A percentile compares a stretch with the other conserved stretches of the same genome.
Evolutionary conservation across 2,888 invertebrate species (phyloP).

Genomic region (Acrobasis repandana): DNA sequence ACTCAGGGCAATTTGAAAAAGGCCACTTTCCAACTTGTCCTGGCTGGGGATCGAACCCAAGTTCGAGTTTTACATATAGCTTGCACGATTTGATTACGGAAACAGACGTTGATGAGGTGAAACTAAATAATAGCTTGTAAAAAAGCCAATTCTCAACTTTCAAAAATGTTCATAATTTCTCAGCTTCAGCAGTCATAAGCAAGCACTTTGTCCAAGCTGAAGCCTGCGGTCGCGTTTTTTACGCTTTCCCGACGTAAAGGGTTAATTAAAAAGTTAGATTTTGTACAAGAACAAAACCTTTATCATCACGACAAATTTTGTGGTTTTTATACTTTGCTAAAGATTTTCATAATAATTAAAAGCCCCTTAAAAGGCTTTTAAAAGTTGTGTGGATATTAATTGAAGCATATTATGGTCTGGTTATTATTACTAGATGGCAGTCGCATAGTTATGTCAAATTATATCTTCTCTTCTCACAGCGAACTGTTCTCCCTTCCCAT

Average conservation of each 20-base stretch:
- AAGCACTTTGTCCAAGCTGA: conserved; percentile 51
- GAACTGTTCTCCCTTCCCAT: no score
- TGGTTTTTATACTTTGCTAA: conserved; percentile 3
- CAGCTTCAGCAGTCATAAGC: conserved; percentile 33
- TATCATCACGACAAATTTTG: conserved; percentile 24
- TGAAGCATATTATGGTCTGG: neutral
- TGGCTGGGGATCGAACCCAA: no score
- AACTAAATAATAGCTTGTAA: no score
- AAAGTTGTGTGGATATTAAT: neutral
- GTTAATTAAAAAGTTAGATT: conserved; percentile 67
- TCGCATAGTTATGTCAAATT: no score
- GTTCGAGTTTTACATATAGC: no score
- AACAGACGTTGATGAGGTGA: no score
- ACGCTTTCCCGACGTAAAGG: conserved; percentile 46
- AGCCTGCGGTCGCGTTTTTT: conserved; percentile 50
- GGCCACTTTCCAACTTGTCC: no score
- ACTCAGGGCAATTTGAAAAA: no score
- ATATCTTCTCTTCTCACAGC: no score
- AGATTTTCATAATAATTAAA: conserved; percentile 13
- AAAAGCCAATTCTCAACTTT: no score
- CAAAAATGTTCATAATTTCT: conserved; percentile 34
- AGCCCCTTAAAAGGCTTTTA: neutral
- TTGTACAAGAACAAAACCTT: conserved; percentile 47
- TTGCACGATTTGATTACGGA: no score
- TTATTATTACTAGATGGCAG: no score